A percentile compares a stretch with the other conserved stretches of the same genome.
These are phyloP conservation scores for Agrotis ipsilon DNA, from an alignment of 2,888 invertebrate species.

Conservation along the genomic window DNA sequence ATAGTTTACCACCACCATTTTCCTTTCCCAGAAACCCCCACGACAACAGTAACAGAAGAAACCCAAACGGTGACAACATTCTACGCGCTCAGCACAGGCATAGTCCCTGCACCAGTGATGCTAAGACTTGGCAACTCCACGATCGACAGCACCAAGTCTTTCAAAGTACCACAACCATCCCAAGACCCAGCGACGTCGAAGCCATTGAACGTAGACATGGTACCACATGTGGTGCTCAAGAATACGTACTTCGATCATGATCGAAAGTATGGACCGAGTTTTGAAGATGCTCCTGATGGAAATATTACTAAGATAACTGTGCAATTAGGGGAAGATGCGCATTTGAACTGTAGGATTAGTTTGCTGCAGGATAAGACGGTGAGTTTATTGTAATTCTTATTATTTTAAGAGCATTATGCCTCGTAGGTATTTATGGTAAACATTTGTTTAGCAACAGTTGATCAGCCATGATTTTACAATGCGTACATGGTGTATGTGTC, in stretches of 20 bases:
- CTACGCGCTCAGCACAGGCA: constrained; percentile 85
- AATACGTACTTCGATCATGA: constrained; percentile 89
- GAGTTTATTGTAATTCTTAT: constrained; percentile 71
- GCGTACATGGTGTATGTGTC: no score
- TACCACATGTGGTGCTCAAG: constrained; percentile 85
- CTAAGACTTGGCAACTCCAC: constrained; percentile 89
- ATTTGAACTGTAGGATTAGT: constrained; percentile 94
- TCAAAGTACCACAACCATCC: constrained; percentile 86
- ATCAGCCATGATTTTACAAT: no score
- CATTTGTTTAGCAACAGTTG: no score
- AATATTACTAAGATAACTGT: constrained; percentile 94
- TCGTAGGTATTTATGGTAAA: no score
- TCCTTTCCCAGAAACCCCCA: constrained; percentile 75
- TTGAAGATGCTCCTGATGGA: constrained; percentile 91
- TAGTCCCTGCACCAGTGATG: constrained; percentile 85
- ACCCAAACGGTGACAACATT: constrained; percentile 85
- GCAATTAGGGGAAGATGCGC: constrained; percentile 93
- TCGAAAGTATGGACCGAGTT: constrained; percentile 93
- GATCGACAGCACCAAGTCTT: constrained; percentile 88
- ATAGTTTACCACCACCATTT: not conserved
- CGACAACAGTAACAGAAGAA: constrained; percentile 77
- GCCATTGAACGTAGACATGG: constrained; percentile 72
- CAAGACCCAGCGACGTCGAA: constrained; percentile 64
- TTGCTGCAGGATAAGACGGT: constrained; percentile 95
- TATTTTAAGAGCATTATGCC: no score